These are phyloP conservation scores for Zootoca vivipara DNA, from an alignment of 2,113 vertebrate genomes.

Conservation along the genomic window DNA sequence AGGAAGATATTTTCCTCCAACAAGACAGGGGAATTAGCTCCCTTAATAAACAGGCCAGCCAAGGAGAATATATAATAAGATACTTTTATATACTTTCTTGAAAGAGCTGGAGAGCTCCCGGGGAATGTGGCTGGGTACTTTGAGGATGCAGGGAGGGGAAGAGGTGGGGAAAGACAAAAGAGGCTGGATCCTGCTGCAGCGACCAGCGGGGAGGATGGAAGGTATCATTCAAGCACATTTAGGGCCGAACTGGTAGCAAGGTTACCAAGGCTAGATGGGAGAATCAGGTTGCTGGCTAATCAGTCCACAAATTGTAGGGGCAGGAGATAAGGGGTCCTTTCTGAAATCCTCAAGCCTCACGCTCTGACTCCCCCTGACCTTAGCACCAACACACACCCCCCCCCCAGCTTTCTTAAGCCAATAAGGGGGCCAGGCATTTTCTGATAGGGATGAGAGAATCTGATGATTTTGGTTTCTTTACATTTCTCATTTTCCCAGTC, in stretches of 20 bases:
- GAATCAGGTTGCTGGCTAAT: neutral
- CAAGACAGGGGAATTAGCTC: slow-evolving; percentile 50
- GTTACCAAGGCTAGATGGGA: neutral
- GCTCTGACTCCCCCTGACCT: neutral
- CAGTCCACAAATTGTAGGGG: neutral
- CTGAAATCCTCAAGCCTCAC: neutral
- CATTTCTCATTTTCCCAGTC: too few relatives aligned
- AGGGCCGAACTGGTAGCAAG: neutral
- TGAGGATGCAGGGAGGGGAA: neutral
- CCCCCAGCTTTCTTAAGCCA: neutral
- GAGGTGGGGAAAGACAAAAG: neutral
- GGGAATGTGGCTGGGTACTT: neutral
- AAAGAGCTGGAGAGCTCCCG: slow-evolving; percentile 14
- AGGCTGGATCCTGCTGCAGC: neutral
- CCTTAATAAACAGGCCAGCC: slow-evolving; percentile 63
- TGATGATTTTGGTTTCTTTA: too few relatives aligned
- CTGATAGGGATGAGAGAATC: too few relatives aligned
- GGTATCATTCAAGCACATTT: neutral
- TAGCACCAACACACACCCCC: too few relatives aligned
- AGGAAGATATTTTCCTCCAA: slow-evolving; percentile 52
- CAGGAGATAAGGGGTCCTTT: neutral
- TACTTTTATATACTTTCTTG: slow-evolving; percentile 23
- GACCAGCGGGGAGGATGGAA: neutral
- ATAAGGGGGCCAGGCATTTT: too few relatives aligned
- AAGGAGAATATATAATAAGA: slow-evolving; percentile 42